Base-by-base conservation (phyloP, 2,113 vertebrate genomes). In the Zosterops hypoxanthus region DNA sequence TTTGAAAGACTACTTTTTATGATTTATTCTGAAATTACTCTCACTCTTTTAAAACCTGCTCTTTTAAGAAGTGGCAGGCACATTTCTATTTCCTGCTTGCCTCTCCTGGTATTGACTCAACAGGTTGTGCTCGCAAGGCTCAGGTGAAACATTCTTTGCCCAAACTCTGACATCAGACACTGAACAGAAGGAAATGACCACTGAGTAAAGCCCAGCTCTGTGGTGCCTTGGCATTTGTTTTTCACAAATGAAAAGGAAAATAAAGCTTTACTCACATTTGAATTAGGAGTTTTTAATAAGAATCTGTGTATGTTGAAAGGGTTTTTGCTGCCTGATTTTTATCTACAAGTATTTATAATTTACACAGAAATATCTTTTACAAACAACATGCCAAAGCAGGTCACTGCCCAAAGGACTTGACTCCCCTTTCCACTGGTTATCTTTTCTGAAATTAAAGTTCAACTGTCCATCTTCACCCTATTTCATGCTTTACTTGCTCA, bases 401-500 rank as follows among this genome's bases (percentile, higher is more conserved):
- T 33, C 49, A 52, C 5, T 68, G 26, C 6, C 52, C 34, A 65
- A 28, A 69, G 69, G 56, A 41, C 15, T 8, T 31, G 31, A 23
- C 19, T 88, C 10, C 36, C 23, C 11, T 47, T 79, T 61, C 36
- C 9, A 5, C 6, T 71, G 34, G 13, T 57, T 49, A 14, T 34
- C 39, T 73, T 73, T 70, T 36, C 56, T 50, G 46, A 88, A 93
- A 81, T 63, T 26, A n/a, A 79, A 34, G 23, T 14, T 78, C 52
- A 80, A 4, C 24, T 76, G 15, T 16, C 19, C n/a, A 42, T 75
- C 34, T 34, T 64, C 21, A 26, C 12, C 8, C 28, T 60, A 2
- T 78, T 78, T 31, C 41, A 55, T 0, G 0, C 6, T 29, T 83
- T 31, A 28, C 19, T 28, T 8, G 3, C 29, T 42, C 3, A 6